These are phyloP conservation scores for Rhyacichthys aspro DNA, from an alignment of 2,797 vertebrate species.

Conservation along the genomic window DNA sequence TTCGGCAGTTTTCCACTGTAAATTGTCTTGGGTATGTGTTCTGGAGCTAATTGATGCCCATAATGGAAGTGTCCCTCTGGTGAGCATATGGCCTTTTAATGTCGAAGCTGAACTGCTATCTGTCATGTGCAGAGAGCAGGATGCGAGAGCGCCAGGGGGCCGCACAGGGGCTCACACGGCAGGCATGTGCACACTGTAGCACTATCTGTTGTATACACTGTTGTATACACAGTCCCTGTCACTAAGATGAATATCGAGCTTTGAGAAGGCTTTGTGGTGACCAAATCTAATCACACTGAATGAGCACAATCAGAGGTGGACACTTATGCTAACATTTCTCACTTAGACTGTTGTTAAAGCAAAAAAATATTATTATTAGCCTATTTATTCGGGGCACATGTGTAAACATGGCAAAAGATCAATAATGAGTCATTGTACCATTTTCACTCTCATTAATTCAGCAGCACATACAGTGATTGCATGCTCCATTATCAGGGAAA, in stretches of 20 bases:
- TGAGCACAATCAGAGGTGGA: not conserved
- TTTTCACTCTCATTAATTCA: constrained; percentile 15
- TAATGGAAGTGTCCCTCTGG: constrained; percentile 16
- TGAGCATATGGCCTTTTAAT: constrained; percentile 44
- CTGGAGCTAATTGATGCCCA: constrained; percentile 29
- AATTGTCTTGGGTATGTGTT: constrained; percentile 8
- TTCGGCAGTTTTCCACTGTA: too few relatives aligned
- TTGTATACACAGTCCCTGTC: too few relatives aligned
- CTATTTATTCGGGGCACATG: not conserved
- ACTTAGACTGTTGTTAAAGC: too few relatives aligned
- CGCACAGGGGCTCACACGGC: not conserved
- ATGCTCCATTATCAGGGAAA: constrained; percentile 1
- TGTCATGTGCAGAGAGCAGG: not conserved
- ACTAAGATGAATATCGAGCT: too few relatives aligned
- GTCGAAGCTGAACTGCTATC: not conserved
- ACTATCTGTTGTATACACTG: too few relatives aligned
- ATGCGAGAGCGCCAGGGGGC: not conserved
- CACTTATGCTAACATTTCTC: too few relatives aligned
- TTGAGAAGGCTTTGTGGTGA: too few relatives aligned
- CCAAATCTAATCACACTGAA: too few relatives aligned
- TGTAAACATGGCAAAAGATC: constrained; percentile 11
- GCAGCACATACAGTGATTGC: not conserved
- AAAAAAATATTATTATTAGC: not conserved
- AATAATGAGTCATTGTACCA: constrained; percentile 7
- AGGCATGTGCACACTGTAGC: not conserved